Evolutionary conservation across 1,140 invertebrate species (phyloP).

Genomic region (Asobara japonica): DNA sequence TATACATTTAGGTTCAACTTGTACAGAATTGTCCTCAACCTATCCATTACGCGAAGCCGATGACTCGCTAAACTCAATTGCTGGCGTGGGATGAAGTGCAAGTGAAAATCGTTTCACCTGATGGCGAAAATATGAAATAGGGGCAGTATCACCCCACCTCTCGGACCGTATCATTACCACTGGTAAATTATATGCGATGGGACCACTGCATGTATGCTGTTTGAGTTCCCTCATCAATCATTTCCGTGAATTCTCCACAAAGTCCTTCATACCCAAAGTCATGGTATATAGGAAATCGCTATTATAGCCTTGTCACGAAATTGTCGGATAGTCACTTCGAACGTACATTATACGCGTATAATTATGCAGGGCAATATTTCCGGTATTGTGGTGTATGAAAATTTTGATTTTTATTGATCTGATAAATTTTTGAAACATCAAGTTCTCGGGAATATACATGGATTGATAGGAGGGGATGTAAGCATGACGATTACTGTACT

Average conservation of each 20-base stretch:
- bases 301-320: not conserved
- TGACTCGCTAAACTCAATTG: conserved; percentile 30
- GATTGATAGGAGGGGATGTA: no score
- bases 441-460: not conserved
- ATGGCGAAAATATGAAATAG: conserved; percentile 19
- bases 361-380: not conserved
- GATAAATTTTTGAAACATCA: not conserved
- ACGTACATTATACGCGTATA: not conserved
- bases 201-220: conserved; percentile 19
- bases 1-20: not conserved
- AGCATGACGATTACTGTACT: no score
- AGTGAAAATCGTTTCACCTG: conserved; percentile 18
- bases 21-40: conserved; percentile 7
- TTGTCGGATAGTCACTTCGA: not conserved
- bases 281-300: not conserved
- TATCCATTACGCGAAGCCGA: conserved; percentile 42
- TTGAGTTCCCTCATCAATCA: conserved; percentile 50
- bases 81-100: conserved; percentile 2
- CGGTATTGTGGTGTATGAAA: not conserved
- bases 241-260: conserved; percentile 23
- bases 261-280: not conserved
- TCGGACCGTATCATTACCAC: conserved; percentile 46
- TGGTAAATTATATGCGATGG: conserved; percentile 45
- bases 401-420: not conserved
- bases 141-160: conserved; percentile 35